phyloP scores from a whole-genome alignment of 2,113 vertebrate species.

The Talpa occidentalis region DNA sequence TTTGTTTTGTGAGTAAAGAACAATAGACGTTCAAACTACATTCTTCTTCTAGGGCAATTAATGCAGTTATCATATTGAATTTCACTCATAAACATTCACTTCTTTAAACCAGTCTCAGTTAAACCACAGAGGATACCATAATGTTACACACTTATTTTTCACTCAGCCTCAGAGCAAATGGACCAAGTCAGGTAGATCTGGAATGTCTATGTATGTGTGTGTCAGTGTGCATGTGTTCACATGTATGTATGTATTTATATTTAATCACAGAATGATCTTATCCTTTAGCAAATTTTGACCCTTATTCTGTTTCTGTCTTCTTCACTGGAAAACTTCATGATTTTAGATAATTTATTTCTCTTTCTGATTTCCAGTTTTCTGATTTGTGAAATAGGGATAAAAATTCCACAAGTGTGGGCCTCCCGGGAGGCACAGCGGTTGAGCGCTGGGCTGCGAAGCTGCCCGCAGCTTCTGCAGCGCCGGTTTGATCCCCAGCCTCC shows the following conservation, averaged over 20 bases:
- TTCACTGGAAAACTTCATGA: not conserved
- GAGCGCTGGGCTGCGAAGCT: no score
- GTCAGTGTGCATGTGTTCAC: not conserved
- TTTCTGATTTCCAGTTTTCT: not conserved
- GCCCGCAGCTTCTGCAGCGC: no score
- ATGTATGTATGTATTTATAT: not conserved
- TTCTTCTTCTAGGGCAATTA: not conserved
- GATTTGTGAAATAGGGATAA: not conserved
- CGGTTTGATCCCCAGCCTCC: no score
- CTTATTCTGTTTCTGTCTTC: not conserved
- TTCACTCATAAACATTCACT: not conserved
- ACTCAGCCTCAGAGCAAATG: not conserved
- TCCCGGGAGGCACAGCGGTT: no score
- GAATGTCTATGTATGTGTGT: not conserved
- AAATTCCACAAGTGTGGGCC: not conserved
- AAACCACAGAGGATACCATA: not conserved
- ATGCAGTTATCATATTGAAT: not conserved
- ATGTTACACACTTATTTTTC: not conserved
- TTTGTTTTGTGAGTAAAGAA: not conserved
- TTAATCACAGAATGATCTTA: not conserved
- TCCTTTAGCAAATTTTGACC: not conserved
- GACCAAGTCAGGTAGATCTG: not conserved
- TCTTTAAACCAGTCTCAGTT: constrained; percentile 22
- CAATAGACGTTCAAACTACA: not conserved
- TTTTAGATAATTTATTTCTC: not conserved